Evolutionary conservation across 1,140 invertebrate species (phyloP).

Genomic region (Holotrichia oblita): DNA sequence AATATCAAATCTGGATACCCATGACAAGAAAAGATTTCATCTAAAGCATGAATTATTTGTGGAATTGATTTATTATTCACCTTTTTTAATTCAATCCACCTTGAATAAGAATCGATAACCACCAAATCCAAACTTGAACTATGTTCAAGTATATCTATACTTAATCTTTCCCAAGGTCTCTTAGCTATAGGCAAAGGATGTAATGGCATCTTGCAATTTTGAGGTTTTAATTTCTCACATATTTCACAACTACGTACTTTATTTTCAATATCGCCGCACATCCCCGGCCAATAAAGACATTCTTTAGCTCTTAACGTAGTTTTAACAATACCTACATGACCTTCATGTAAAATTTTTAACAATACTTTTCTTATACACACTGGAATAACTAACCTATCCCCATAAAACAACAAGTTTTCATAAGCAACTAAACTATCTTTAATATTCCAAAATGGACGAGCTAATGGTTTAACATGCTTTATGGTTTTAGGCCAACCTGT

Average conservation of each 20-base stretch:
- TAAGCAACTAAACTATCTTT: constrained; percentile 7
- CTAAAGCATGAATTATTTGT: too few relatives aligned
- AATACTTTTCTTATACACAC: constrained; percentile 1
- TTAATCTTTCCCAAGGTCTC: too few relatives aligned
- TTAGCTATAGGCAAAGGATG: too few relatives aligned
- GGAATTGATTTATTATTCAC: too few relatives aligned
- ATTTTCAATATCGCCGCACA: neutral
- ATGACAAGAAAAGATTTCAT: too few relatives aligned
- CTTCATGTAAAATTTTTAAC: constrained; percentile 13
- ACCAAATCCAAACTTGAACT: too few relatives aligned
- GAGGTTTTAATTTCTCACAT: neutral
- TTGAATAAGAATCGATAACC: too few relatives aligned
- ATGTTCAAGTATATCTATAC: too few relatives aligned
- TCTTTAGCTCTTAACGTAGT: constrained; percentile 4
- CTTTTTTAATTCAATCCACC: too few relatives aligned
- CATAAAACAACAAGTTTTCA: constrained; percentile 8
- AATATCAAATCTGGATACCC: too few relatives aligned
- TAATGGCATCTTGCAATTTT: too few relatives aligned
- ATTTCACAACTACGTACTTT: neutral
- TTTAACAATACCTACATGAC: constrained; percentile 19
- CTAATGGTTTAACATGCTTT: neutral
- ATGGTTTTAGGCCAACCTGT: neutral
- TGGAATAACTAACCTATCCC: constrained; percentile 23
- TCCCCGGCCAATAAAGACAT: neutral
- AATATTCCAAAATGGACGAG: neutral